Conservation (phyloP, 2,888 invertebrate genomes). For the Stenchaetothrips biformis region DNA sequence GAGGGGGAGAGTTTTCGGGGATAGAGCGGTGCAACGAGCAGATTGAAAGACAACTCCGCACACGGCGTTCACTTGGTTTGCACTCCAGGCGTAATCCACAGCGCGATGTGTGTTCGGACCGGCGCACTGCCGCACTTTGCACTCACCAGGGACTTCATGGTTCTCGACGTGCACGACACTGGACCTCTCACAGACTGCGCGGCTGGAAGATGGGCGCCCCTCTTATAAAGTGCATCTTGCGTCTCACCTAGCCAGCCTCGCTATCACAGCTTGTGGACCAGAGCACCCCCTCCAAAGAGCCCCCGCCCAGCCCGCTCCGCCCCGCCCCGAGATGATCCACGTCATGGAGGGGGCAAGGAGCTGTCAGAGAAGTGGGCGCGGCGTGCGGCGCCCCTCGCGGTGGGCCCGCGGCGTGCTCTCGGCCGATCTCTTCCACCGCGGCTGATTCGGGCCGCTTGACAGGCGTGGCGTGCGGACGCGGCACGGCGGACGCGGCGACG, state of each 20-base stretch:
- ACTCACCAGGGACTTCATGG: conserved; percentile 19
- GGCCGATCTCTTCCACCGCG: too few relatives aligned
- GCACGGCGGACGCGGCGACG: too few relatives aligned
- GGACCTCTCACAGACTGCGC: neutral
- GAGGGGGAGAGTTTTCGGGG: too few relatives aligned
- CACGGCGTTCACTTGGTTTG: too few relatives aligned
- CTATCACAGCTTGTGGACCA: neutral
- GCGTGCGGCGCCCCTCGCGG: neutral
- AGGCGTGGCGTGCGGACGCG: too few relatives aligned
- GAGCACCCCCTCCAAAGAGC: conserved; percentile 12
- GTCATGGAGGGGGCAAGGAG: neutral
- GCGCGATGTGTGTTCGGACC: neutral
- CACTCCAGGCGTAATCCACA: neutral
- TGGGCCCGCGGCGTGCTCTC: too few relatives aligned
- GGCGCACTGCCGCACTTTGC: neutral
- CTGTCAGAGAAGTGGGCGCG: neutral
- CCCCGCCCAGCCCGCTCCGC: neutral
- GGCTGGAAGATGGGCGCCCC: neutral
- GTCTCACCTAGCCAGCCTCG: neutral
- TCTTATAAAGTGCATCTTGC: conserved; percentile 10
- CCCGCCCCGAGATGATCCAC: neutral
- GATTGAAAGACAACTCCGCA: too few relatives aligned
- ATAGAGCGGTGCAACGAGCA: too few relatives aligned
- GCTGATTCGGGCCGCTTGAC: too few relatives aligned
- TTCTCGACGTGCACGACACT: neutral